Conservation (phyloP, 2,113 vertebrate species). For the Aspiorhynchus laticeps region DNA sequence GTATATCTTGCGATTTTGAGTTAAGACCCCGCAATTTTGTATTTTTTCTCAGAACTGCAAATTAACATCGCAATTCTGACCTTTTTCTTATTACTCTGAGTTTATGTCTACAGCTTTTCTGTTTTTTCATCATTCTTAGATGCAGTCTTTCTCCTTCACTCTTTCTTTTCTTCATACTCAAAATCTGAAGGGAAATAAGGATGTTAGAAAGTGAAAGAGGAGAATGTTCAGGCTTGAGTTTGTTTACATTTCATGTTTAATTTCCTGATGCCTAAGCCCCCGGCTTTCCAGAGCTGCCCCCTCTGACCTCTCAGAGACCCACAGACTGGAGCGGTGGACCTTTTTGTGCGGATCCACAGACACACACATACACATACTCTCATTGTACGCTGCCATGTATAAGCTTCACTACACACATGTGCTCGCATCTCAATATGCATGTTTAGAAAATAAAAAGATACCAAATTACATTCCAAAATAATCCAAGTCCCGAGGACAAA, state of each 20-base stretch:
- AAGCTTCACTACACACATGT: background rate
- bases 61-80: background rate
- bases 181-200: conserved; percentile 73
- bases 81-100: background rate
- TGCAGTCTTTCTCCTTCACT: background rate
- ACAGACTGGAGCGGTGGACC: conserved; percentile 49
- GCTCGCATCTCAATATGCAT: background rate
- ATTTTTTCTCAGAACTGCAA: background rate
- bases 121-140: background rate
- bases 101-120: background rate
- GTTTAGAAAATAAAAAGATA: background rate
- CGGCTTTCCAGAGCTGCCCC: conserved; percentile 80
- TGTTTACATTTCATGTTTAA: conserved; percentile 99
- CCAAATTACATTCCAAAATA: background rate
- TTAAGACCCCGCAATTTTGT: background rate
- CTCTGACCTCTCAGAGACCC: conserved; percentile 63
- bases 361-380: conserved; percentile 13
- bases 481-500: background rate
- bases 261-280: conserved; percentile 92
- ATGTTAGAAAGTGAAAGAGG: conserved; percentile 82
- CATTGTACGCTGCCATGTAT: background rate
- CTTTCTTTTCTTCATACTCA: conserved; percentile 17
- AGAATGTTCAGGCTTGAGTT: conserved; percentile 80
- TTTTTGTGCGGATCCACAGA: conserved; percentile 34
- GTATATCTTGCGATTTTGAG: background rate